phyloP scores from a whole-genome alignment of 2,797 vertebrate species.

The Dryobates pubescens region DNA sequence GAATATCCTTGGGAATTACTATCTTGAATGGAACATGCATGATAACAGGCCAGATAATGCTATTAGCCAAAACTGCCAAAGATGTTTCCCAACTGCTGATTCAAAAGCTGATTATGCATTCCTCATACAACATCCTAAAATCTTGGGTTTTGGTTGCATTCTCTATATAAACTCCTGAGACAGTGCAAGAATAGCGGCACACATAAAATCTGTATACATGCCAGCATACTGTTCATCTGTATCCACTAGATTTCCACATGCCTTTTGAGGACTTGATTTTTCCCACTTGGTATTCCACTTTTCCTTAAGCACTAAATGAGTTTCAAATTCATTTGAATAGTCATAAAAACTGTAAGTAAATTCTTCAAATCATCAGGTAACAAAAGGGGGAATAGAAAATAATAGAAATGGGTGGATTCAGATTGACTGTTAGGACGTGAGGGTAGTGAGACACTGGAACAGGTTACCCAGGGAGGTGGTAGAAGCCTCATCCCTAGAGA shows the following conservation, averaged over 20 bases:
- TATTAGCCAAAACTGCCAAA: not conserved
- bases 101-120: not conserved
- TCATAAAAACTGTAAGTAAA: not conserved
- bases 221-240: not conserved
- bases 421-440: too few relatives aligned
- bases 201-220: not conserved
- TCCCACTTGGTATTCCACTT: not conserved
- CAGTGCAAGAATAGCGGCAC: not conserved
- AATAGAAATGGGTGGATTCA: too few relatives aligned
- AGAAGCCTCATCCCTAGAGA: too few relatives aligned
- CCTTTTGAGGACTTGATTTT: not conserved
- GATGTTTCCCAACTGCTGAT: not conserved
- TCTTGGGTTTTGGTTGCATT: not conserved
- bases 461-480: too few relatives aligned
- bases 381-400: too few relatives aligned
- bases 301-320: not conserved
- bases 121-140: not conserved
- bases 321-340: not conserved
- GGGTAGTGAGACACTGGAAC: too few relatives aligned
- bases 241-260: not conserved
- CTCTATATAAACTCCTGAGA: not conserved
- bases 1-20: conserved; percentile 46
- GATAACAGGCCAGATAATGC: conserved; percentile 40
- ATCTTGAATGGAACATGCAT: conserved; percentile 17
- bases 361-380: not conserved